Base-by-base conservation (phyloP, 2,888 invertebrate genomes). In the Ametastegia equiseti region DNA sequence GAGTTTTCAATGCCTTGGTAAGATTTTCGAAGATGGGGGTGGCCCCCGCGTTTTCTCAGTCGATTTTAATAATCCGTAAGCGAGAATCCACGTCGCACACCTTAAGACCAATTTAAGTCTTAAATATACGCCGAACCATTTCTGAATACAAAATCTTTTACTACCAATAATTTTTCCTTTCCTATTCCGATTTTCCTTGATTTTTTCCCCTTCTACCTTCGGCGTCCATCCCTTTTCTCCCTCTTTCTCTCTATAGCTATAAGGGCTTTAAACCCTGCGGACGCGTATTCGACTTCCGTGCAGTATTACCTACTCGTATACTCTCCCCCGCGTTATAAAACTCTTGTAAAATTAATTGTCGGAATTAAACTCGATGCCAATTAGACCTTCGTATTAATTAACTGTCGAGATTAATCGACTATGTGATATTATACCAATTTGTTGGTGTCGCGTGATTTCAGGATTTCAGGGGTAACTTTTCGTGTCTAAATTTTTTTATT, bases 61-160 rank as follows among this genome's bases (percentile, higher is more conserved):
- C 67, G 86, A 87, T 89, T 88, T 89, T 88, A 88, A 88, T 89
- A 86, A 86, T 84, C 85, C 82, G 83, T 83, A 83, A 87, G 87
- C 85, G 84, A 84, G 86, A n/a, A 83, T 83, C 36, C 83, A 80
- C 83, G 75, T 75, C 82, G 82, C 79, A 81, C 77, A 69, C 60
- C n/a, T 80, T 83, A 77, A 80, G 82, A 83, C 84, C 83, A 85
- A 86, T 86, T 86, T 84, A 83, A 83, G 82, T 82, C 84, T 89
- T 87, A 87, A 89, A 87, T 89, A 89, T 88, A 87, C 88, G 85
- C 82, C 84, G 86, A 86, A 87, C 86, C 85, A 85, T 86, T 85
- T 84, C 82, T 84, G 88, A 88, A 89, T 88, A 85, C 87, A 78
- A 85, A 89, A 86, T 83, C 82, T 82, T 36, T 75, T 11, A 19